Base-by-base conservation (phyloP, 2,113 vertebrate species). In the Puffinus mauretanicus region DNA sequence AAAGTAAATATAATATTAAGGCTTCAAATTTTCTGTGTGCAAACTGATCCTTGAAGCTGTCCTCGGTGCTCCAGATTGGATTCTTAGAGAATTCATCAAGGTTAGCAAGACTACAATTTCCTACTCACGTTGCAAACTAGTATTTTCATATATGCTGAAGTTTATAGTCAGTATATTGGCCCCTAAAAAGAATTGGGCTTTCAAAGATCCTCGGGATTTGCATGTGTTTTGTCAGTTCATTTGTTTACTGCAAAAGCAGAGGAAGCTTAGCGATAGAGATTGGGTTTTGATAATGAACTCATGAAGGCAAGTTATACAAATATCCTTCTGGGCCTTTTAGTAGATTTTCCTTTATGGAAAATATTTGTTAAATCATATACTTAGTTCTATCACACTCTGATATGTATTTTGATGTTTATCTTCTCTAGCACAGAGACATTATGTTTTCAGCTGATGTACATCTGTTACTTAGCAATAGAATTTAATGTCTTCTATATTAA, bases 391-490 rank as follows among this genome's bases (percentile, higher is more conserved):
- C 70, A 69, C 51, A 61, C 25, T 58, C 29, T 72, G 44, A 26
- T 69, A 57, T 7, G 15, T 85, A 69, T 89, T 85, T 91, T 90
- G 73, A 52, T 95, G 78, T 90, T 93, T 93, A 55, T 85, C 57
- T 86, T 89, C 54, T 85, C 22, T 61, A 51, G 52, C 42, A 87
- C 44, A 93, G 83, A 76, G 70, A 54, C 4, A 0, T 66, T 92
- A 14, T 82, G 44, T 84, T 92, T 92, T 79, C 92, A 86, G 66
- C 42, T 89, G 69, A 80, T 94, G 89, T 89, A 89, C 83, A 85
- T 58, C 73, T 77, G 96, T 94, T 94, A 85, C 91, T 95, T 96
- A 95, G 91, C 86, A 97, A 82, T 94, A 91, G 83, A 82, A 91
- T 62, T 86, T 89, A 76, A 86, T 77, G 55, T 93, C 54, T 94